Conservation (phyloP, 2,113 vertebrate genomes). For the Leptodactylus fuscus region DNA sequence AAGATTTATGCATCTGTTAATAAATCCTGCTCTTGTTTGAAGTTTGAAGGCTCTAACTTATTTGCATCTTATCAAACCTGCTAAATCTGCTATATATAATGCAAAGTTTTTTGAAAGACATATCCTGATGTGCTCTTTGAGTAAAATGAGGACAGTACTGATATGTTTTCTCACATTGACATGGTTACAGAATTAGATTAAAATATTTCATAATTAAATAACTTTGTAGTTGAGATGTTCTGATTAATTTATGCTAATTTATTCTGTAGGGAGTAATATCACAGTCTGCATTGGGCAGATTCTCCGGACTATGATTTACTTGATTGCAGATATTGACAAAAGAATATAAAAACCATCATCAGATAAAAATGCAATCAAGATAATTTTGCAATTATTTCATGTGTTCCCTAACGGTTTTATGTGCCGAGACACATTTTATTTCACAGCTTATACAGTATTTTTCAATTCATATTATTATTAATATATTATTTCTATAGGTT, state of each 20-base stretch:
- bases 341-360: constrained; percentile 28
- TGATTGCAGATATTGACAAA: constrained; percentile 31
- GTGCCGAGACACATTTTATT: not conserved
- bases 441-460: not conserved
- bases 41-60: too few relatives aligned
- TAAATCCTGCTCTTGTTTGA: too few relatives aligned
- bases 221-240: constrained; percentile 15
- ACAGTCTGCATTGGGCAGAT: not conserved
- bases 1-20: too few relatives aligned
- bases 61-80: too few relatives aligned
- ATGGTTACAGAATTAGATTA: constrained; percentile 3
- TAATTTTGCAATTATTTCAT: not conserved
- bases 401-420: not conserved
- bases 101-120: not conserved
- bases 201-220: constrained; percentile 11
- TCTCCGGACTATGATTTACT: constrained; percentile 7
- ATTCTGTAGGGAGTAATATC: constrained; percentile 3
- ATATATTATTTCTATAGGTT: not conserved
- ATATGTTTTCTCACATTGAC: not conserved
- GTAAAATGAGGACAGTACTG: constrained; percentile 6
- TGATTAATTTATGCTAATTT: constrained; percentile 44
- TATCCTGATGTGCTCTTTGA: not conserved
- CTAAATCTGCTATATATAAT: too few relatives aligned
- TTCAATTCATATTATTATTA: not conserved
- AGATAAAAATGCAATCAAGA: constrained; percentile 30